These are phyloP conservation scores for Drosophila peninsularis DNA, from an alignment of 2,888 invertebrate species.

Conservation along the genomic window DNA sequence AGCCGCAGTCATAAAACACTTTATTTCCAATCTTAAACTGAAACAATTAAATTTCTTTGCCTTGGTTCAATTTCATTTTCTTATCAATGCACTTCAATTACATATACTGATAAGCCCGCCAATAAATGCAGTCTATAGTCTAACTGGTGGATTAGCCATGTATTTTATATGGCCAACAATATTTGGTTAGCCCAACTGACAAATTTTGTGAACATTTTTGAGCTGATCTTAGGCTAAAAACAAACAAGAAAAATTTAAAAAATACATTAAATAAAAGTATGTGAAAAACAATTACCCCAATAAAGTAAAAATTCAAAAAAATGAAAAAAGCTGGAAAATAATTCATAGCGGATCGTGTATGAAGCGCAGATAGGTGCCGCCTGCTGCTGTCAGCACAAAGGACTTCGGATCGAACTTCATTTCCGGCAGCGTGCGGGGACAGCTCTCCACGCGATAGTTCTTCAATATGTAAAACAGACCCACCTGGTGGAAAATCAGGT, in stretches of 20 bases:
- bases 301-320: slow-evolving; percentile 55
- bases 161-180: slow-evolving; percentile 33
- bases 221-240: slow-evolving; percentile 48
- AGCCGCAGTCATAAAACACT: not conserved
- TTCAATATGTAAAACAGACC: slow-evolving; percentile 79
- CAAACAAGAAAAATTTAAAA: slow-evolving; percentile 3
- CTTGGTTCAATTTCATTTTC: not conserved
- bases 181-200: slow-evolving; percentile 53
- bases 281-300: slow-evolving; percentile 69
- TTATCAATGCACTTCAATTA: slow-evolving; percentile 16
- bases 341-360: slow-evolving; percentile 59
- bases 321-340: slow-evolving; percentile 2
- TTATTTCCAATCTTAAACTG: not conserved
- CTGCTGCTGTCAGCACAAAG: slow-evolving; percentile 75
- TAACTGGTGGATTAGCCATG: slow-evolving; percentile 24
- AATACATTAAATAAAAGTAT: slow-evolving; percentile 44
- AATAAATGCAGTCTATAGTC: slow-evolving; percentile 23
- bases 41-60: slow-evolving; percentile 2
- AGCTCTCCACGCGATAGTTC: slow-evolving; percentile 73
- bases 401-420: slow-evolving; percentile 79
- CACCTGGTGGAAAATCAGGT: slow-evolving; percentile 31
- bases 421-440: slow-evolving; percentile 57
- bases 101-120: slow-evolving; percentile 29
- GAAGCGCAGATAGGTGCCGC: slow-evolving; percentile 78
- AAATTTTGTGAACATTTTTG: slow-evolving; percentile 65